Conservation (phyloP, 2,888 invertebrate species). For the Drosophila buzzatii region DNA sequence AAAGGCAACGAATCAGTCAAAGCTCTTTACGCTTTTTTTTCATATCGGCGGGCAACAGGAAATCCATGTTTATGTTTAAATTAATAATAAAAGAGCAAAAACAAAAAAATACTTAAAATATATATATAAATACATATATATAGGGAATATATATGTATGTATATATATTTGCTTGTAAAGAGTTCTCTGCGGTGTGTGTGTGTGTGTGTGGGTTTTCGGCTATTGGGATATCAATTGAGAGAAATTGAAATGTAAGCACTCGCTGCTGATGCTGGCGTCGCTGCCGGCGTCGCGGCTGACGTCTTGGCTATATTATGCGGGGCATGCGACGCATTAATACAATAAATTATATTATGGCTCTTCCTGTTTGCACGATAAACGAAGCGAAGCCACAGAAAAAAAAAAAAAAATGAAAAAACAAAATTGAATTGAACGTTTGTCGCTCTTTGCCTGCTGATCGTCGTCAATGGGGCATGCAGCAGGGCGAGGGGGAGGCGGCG, state of each 20-base stretch:
- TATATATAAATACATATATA: slow-evolving; percentile 10
- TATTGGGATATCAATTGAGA: slow-evolving; percentile 62
- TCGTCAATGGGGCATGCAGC: slow-evolving; percentile 39
- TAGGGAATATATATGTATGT: slow-evolving; percentile 6
- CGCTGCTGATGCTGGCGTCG: slow-evolving; percentile 35
- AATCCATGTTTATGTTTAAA: slow-evolving; percentile 79
- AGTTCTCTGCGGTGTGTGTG: background rate
- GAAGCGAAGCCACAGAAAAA: slow-evolving; percentile 44
- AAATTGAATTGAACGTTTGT: slow-evolving; percentile 64
- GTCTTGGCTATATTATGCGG: slow-evolving; percentile 64
- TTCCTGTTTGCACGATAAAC: slow-evolving; percentile 79
- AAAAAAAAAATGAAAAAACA: background rate
- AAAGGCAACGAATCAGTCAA: slow-evolving; percentile 66
- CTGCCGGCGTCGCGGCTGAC: slow-evolving; percentile 15
- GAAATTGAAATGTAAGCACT: slow-evolving; percentile 47
- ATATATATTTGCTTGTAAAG: slow-evolving; percentile 13
- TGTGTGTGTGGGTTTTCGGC: slow-evolving; percentile 30
- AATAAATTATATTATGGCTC: slow-evolving; percentile 81
- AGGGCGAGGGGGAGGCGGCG: background rate
- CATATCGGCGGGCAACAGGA: slow-evolving; percentile 77
- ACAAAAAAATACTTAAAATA: slow-evolving; percentile 12
- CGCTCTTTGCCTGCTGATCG: slow-evolving; percentile 53
- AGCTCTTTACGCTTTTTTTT: slow-evolving; percentile 52
- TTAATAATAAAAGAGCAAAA: slow-evolving; percentile 66
- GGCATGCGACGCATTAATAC: slow-evolving; percentile 70